Evolutionary conservation across 2,888 invertebrate genomes (phyloP).

Genomic region (Tenthredo livida): DNA sequence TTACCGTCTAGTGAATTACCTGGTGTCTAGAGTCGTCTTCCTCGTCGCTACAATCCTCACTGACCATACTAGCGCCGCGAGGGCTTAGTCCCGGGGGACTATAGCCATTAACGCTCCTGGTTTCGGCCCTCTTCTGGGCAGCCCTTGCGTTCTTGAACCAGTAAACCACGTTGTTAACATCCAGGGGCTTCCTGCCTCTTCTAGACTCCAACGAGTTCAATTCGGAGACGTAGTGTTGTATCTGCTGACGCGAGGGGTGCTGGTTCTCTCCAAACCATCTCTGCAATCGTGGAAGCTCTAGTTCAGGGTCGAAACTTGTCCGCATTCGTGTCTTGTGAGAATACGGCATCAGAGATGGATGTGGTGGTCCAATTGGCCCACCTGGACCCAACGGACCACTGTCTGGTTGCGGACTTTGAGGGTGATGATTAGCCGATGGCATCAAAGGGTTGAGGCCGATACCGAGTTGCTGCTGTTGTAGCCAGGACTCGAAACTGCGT

Average conservation of each 20-base stretch:
- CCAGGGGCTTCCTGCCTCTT: conserved; percentile 94
- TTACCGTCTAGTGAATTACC: conserved; percentile 67
- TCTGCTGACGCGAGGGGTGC: conserved; percentile 97
- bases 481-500: conserved; percentile 94
- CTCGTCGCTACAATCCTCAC: conserved; percentile 77
- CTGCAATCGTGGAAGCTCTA: conserved; percentile 97
- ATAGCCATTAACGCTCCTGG: conserved; percentile 78
- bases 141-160: conserved; percentile 99
- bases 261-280: conserved; percentile 98
- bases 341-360: conserved; percentile 84
- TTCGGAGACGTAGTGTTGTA: conserved; percentile 96
- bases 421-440: conserved; percentile 70
- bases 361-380: conserved; percentile 80
- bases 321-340: conserved; percentile 95
- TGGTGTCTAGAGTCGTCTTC: conserved; percentile 80
- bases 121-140: conserved; percentile 94
- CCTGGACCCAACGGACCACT: conserved; percentile 79
- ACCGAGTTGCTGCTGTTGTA: conserved; percentile 75
- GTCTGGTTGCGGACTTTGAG: conserved; percentile 76
- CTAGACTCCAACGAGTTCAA: conserved; percentile 95
- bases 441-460: conserved; percentile 72
- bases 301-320: conserved; percentile 97
- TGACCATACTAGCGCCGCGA: conserved; percentile 76
- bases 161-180: conserved; percentile 97
- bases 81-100: conserved; percentile 76